Evolutionary conservation across 2,888 invertebrate genomes (phyloP).

Genomic region (Standfussiana lucernea): DNA sequence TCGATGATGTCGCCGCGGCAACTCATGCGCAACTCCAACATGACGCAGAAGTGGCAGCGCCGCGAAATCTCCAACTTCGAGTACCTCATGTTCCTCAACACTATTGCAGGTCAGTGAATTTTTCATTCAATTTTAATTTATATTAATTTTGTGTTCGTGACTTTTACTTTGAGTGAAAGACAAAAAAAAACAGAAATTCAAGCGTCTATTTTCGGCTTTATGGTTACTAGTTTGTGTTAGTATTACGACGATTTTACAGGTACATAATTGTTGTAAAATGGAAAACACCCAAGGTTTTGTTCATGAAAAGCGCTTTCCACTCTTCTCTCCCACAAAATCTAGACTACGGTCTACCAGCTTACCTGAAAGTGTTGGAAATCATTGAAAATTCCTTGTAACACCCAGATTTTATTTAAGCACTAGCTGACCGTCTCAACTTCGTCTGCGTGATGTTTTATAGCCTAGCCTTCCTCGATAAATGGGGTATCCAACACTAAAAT

Average conservation of each 20-base stretch:
- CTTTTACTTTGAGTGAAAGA: neutral
- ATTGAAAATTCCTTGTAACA: neutral
- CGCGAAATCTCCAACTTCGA: slow-evolving; percentile 99
- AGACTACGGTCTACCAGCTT: neutral
- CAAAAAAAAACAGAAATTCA: neutral
- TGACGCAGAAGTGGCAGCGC: slow-evolving; percentile 99
- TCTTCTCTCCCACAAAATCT: neutral
- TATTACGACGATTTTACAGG: neutral
- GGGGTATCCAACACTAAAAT: too few relatives aligned
- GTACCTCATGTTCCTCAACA: slow-evolving; percentile 99
- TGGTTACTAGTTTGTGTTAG: neutral
- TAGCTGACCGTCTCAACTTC: too few relatives aligned
- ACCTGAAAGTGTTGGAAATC: neutral
- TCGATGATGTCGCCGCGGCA: slow-evolving; percentile 99
- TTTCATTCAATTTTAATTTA: neutral
- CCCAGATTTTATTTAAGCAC: neutral
- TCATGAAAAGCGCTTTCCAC: neutral
- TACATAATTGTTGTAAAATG: neutral
- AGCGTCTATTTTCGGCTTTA: neutral
- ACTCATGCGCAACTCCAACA: slow-evolving; percentile 99
- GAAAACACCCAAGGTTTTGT: neutral
- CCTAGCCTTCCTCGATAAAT: too few relatives aligned
- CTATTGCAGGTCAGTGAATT: slow-evolving; percentile 96
- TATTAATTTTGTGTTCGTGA: neutral
- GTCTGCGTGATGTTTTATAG: too few relatives aligned